phyloP scores from a whole-genome alignment of 2,888 invertebrate species.

The Cheilosia grossa region DNA sequence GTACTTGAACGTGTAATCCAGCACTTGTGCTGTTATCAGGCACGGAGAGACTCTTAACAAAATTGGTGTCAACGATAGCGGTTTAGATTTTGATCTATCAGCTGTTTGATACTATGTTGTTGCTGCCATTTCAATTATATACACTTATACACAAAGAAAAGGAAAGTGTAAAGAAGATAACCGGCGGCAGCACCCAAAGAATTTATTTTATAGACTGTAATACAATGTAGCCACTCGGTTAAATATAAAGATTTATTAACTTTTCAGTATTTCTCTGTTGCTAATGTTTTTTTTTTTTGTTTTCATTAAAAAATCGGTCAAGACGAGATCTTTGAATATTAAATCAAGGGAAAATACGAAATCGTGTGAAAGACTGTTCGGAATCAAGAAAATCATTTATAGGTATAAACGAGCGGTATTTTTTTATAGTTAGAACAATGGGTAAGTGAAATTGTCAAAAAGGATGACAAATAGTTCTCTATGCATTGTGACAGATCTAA shows the following conservation, averaged over 20 bases:
- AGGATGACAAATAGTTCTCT: no score
- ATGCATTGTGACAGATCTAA: no score
- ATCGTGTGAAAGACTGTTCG: not conserved
- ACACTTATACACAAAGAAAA: not conserved
- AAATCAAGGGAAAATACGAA: not conserved
- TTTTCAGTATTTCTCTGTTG: not conserved
- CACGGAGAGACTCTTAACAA: not conserved
- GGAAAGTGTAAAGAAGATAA: not conserved
- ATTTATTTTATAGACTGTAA: not conserved
- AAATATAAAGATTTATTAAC: not conserved
- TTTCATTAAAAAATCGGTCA: not conserved
- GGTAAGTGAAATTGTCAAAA: no score
- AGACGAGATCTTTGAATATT: no score
- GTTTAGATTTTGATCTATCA: conserved; percentile 51
- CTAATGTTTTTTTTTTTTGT: conserved; percentile 6
- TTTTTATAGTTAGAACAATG: no score
- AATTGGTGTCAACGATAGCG: conserved; percentile 36
- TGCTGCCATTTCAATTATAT: conserved; percentile 7
- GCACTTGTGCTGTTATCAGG: conserved; percentile 18
- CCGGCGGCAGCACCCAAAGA: conserved; percentile 4
- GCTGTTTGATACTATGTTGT: conserved; percentile 42
- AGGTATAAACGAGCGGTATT: no score
- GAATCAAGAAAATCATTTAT: not conserved
- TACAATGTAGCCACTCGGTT: not conserved
- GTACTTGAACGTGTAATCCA: conserved; percentile 39